A percentile compares a stretch with the other conserved stretches of the same genome.
phyloP scores from a whole-genome alignment of 2,888 invertebrate genomes.

The Linnaemya tessellans region DNA sequence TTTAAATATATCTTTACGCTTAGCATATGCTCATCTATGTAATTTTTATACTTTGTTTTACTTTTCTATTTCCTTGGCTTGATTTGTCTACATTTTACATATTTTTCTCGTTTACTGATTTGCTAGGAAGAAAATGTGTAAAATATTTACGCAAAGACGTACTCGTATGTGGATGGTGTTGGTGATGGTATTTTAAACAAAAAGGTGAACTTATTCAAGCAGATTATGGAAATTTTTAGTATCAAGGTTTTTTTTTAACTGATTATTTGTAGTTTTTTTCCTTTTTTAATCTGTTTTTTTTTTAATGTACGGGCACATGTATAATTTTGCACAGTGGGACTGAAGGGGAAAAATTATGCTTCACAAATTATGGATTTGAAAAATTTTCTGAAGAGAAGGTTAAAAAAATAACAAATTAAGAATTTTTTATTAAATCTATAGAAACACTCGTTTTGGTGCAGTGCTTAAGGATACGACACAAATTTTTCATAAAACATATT shows the following conservation, averaged over 20 bases:
- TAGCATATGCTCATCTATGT: slow-evolving; percentile 28
- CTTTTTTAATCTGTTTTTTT: slow-evolving; percentile 1
- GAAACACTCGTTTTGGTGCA: no score
- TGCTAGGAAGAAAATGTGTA: not conserved
- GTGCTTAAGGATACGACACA: no score
- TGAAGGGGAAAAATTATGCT: not conserved
- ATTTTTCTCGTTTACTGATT: slow-evolving; percentile 52
- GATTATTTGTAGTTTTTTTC: slow-evolving; percentile 17
- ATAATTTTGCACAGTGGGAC: slow-evolving; percentile 4
- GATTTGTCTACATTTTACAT: slow-evolving; percentile 40
- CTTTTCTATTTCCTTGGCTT: slow-evolving; percentile 4
- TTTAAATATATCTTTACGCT: slow-evolving; percentile 18
- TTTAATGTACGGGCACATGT: not conserved
- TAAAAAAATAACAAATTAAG: no score
- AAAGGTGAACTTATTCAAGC: slow-evolving; percentile 68
- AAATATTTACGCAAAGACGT: not conserved
- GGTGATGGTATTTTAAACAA: slow-evolving; percentile 57
- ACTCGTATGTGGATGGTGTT: not conserved
- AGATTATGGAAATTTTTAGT: slow-evolving; percentile 68
- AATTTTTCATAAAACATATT: no score
- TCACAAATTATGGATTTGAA: no score
- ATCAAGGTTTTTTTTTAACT: slow-evolving; percentile 1
- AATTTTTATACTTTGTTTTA: not conserved
- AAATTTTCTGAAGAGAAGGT: no score
- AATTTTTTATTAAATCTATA: no score